phyloP scores from a whole-genome alignment of 1,140 invertebrate species.

The Zaprionus africanus region DNA sequence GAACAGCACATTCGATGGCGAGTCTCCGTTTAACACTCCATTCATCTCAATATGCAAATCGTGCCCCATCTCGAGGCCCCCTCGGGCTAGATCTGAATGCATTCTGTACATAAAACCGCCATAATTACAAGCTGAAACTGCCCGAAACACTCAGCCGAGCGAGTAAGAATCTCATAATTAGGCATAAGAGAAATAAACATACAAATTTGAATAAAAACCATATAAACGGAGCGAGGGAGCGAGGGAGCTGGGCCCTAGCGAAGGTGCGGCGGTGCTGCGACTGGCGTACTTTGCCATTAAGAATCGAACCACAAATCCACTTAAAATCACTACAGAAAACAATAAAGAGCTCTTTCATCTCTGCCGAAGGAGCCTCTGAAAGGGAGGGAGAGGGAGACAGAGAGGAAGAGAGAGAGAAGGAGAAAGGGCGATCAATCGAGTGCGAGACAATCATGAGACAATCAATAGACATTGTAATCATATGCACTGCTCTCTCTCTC shows the following conservation, averaged over 20 bases:
- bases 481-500: slow-evolving; percentile 53
- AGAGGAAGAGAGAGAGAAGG: slow-evolving; percentile 1
- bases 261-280: slow-evolving; percentile 19
- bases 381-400: slow-evolving; percentile 13
- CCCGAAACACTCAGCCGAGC: slow-evolving; percentile 67
- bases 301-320: slow-evolving; percentile 82
- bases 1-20: background rate
- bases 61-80: background rate
- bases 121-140: slow-evolving; percentile 73
- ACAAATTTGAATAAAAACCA: slow-evolving; percentile 81
- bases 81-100: slow-evolving; percentile 36
- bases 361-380: slow-evolving; percentile 50
- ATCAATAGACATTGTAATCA: slow-evolving; percentile 76
- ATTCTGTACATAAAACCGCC: slow-evolving; percentile 66
- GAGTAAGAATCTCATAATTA: slow-evolving; percentile 76
- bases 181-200: slow-evolving; percentile 77
- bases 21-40: slow-evolving; percentile 20
- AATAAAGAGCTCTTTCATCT: slow-evolving; percentile 80
- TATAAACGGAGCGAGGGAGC: slow-evolving; percentile 50
- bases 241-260: background rate
- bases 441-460: slow-evolving; percentile 54
- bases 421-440: slow-evolving; percentile 28
- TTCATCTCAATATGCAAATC: slow-evolving; percentile 34
- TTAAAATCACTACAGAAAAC: slow-evolving; percentile 83
- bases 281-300: slow-evolving; percentile 79